phyloP scores from a whole-genome alignment of 2,797 vertebrate species.

The Lophotriccus pileatus region DNA sequence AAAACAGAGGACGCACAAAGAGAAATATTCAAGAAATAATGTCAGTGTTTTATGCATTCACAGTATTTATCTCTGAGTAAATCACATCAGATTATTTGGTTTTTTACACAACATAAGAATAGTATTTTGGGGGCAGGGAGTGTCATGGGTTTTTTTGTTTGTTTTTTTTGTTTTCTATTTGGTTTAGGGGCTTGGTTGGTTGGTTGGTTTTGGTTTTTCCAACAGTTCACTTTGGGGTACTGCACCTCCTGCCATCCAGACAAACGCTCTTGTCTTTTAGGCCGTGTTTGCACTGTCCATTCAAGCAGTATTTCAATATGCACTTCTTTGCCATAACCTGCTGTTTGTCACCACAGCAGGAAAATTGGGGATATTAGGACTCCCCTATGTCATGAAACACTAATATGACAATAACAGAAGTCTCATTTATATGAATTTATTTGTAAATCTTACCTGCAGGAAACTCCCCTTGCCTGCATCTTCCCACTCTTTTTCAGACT shows the following conservation, averaged over 20 bases:
- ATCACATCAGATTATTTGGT: not conserved
- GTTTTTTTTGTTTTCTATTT: not conserved
- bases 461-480: not conserved
- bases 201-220: not conserved
- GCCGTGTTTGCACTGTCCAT: not conserved
- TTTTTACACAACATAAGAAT: not conserved
- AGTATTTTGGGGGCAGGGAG: not conserved
- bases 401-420: not conserved
- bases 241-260: not conserved
- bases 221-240: not conserved
- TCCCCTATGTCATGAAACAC: not conserved
- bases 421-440: not conserved
- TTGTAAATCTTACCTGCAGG: not conserved
- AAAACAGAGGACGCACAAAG: not conserved
- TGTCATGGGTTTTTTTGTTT: fast-evolving
- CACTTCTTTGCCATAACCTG: not conserved
- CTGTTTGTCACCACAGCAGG: not conserved
- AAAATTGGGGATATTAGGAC: not conserved
- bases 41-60: not conserved
- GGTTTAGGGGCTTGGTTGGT: not conserved
- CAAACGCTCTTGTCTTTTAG: not conserved
- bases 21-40: not conserved
- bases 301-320: not conserved
- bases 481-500: not conserved
- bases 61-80: not conserved